A percentile compares a stretch with the other conserved stretches of the same genome.
Evolutionary conservation across 1,140 invertebrate species (phyloP).

Genomic region (Procambarus virginalis): DNA sequence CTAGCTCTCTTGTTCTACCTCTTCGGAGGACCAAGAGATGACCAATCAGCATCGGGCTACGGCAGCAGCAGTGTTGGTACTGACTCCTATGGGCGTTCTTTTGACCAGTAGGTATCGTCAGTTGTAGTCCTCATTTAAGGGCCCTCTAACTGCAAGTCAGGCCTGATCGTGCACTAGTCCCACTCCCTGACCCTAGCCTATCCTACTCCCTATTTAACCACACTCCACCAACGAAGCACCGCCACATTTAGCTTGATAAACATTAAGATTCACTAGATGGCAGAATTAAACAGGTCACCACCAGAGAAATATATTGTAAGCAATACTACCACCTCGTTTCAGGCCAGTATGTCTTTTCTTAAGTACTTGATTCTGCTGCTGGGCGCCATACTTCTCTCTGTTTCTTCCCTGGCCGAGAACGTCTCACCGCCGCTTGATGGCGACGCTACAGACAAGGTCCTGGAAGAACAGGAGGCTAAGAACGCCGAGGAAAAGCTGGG

Average conservation of each 20-base stretch:
- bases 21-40: constrained; percentile 49
- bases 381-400: constrained; percentile 41
- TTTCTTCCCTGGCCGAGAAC: constrained; percentile 38
- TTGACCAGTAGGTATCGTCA: constrained; percentile 49
- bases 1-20: constrained; percentile 65
- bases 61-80: constrained; percentile 33
- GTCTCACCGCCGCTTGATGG: constrained; percentile 6
- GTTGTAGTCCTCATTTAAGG: not conserved
- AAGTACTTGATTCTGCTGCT: constrained; percentile 51
- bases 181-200: constrained; percentile 49
- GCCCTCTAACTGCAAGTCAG: constrained; percentile 48
- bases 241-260: constrained; percentile 40
- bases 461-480: constrained; percentile 40
- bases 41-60: constrained; percentile 13
- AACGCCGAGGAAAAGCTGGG: constrained; percentile 44
- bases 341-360: constrained; percentile 59
- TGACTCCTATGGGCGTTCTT: constrained; percentile 37
- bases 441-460: constrained; percentile 17
- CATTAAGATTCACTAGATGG: constrained; percentile 59
- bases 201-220: constrained; percentile 52
- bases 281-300: constrained; percentile 41
- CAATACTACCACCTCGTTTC: constrained; percentile 27
- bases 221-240: constrained; percentile 54
- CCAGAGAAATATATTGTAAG: constrained; percentile 9
- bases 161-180: constrained; percentile 63